Evolutionary conservation across 2,797 vertebrate species (phyloP).

Genomic region (Sorex maritimensis): DNA sequence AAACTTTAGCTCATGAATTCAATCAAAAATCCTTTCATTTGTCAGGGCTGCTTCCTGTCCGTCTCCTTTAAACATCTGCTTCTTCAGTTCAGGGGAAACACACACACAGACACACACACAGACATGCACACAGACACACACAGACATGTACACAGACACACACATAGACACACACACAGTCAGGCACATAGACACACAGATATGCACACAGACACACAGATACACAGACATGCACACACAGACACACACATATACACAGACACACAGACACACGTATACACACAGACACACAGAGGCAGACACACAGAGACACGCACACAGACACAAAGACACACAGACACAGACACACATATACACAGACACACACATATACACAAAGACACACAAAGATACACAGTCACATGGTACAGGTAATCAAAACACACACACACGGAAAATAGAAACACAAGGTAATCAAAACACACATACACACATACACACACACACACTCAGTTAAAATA

Average conservation of each 20-base stretch:
- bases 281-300: too few species aligned
- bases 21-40: conserved; percentile 92
- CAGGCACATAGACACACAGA: not conserved
- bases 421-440: too few species aligned
- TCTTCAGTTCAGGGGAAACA: conserved; percentile 86
- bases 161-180: too few species aligned
- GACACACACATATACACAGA: not conserved
- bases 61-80: conserved; percentile 91
- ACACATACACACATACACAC: not conserved
- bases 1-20: conserved; percentile 91
- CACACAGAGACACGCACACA: not conserved
- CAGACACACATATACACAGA: too few species aligned
- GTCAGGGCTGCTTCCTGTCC: conserved; percentile 91
- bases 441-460: too few species aligned
- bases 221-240: not conserved
- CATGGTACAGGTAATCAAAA: too few species aligned
- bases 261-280: not conserved
- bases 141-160: too few species aligned
- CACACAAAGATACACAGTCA: too few species aligned
- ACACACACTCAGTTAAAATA: conserved; percentile 86
- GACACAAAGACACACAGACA: not conserved
- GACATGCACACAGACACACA: not conserved
- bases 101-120: not conserved
- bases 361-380: too few species aligned
- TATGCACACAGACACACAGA: conserved; percentile 2